Base-by-base conservation (phyloP, 2,797 vertebrate species). In the Paratrypauchen microcephalus region DNA sequence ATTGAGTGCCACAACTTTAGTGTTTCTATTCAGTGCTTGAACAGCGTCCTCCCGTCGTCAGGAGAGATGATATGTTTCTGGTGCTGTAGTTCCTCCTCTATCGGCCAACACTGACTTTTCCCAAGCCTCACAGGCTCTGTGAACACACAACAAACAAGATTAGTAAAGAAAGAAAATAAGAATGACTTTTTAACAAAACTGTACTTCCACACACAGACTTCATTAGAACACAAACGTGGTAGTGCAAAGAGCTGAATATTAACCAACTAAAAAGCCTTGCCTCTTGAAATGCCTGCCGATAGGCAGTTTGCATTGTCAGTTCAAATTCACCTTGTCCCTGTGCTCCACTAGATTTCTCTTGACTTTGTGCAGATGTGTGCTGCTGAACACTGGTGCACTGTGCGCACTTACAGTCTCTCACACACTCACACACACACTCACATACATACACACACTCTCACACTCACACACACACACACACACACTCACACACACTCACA, bases 1-100 rank as follows among this genome's bases (percentile, higher is more conserved):
- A 86, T 88, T 90, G 94, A 96, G 92, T 94, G 96, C 96, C 96
- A 94, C 91, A 92, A 91, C 83, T 92, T 94, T 96, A 97, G 96
- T 97, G 95, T 97, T 92, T 95, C 95, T 91, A 91, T 94, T 97
- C 96, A 97, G 95, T 97, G 96, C 95, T 96, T 95, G 91, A 93
- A 94, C 90, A 92, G 86, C 92, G 91, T 91, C 93, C 93, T 94
- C 92, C 89, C 85, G 50, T 83, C 80, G 61, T 85, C 87, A 87
- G 92, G 93, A 93, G 91, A 94, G 93, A 87, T 87, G 93, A 95
- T 96, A 95, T 94, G 94, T 94, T 91, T 94, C 76, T 90, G 83
- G 78, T 91, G 88, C 86, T 83, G 88, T 92, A 86, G 87, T 87
- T 94, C 93, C 89, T 93, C 94, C 92, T 93, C 87, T 80, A 89